A percentile compares a stretch with the other conserved stretches of the same genome.
These are phyloP conservation scores for Ostrea edulis DNA, from an alignment of 1,140 invertebrate species.

Conservation along the genomic window DNA sequence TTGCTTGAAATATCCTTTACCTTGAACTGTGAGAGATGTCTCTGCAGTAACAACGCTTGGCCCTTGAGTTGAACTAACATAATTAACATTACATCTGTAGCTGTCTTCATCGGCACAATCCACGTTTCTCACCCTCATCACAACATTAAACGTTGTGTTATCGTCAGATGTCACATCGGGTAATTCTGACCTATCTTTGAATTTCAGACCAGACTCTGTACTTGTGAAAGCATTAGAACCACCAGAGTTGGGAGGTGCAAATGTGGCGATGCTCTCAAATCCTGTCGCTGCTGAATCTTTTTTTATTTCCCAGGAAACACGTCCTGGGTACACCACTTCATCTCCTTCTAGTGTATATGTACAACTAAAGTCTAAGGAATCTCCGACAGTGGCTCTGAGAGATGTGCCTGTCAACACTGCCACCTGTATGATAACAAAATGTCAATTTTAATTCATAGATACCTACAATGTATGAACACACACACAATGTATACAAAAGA, in stretches of 20 bases:
- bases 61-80: not conserved
- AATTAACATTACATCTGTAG: not conserved
- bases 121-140: not conserved
- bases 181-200: not conserved
- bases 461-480: no score
- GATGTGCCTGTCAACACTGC: not conserved
- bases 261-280: not conserved
- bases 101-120: not conserved
- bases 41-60: not conserved
- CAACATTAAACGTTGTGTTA: not conserved
- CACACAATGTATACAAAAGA: no score
- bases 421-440: not conserved
- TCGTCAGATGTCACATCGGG: not conserved
- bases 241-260: not conserved
- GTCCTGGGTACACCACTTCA: not conserved
- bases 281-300: not conserved
- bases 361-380: not conserved
- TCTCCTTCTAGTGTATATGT: not conserved
- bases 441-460: no score
- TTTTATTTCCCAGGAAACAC: not conserved
- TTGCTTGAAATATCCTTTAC: not conserved
- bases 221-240: not conserved
- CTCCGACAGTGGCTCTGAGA: not conserved
- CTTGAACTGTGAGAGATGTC: not conserved
- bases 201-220: not conserved